Percentiles rank a stretch among this genome's conserved stretches.
Conservation (phyloP, 2,113 vertebrate genomes). For the Hucho hucho region DNA sequence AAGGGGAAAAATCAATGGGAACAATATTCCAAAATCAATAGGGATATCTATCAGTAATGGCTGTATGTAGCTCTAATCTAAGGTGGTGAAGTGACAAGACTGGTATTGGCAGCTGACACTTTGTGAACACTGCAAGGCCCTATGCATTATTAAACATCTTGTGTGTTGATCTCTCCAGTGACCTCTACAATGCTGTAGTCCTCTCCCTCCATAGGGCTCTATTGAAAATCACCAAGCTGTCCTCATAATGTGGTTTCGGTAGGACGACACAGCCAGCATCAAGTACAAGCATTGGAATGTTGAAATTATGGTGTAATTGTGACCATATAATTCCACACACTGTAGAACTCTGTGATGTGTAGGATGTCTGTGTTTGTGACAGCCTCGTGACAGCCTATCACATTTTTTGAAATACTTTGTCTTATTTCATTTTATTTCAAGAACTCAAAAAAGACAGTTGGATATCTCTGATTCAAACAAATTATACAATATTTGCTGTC, state of each 20-base stretch:
- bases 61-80: conserved; percentile 35
- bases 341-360: no score
- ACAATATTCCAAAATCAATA: conserved; percentile 37
- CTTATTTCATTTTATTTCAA: not conserved
- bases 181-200: not conserved
- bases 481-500: conserved; percentile 3
- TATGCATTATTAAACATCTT: conserved; percentile 67
- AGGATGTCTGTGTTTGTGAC: not conserved
- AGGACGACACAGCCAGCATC: not conserved
- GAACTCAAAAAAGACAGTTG: not conserved
- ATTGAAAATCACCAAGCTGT: not conserved
- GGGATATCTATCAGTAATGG: not conserved
- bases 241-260: not conserved
- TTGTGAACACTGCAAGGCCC: conserved; percentile 38
- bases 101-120: conserved; percentile 57
- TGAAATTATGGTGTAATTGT: not conserved
- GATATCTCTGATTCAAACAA: not conserved
- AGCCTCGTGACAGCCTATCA: not conserved
- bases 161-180: conserved; percentile 36
- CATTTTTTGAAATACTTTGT: not conserved
- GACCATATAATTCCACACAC: no score
- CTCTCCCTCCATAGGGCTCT: not conserved
- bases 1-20: conserved; percentile 39
- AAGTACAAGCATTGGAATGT: not conserved
- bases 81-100: conserved; percentile 50